These are phyloP conservation scores for Poliocrania exsul DNA, from an alignment of 2,797 vertebrate genomes.

Conservation along the genomic window DNA sequence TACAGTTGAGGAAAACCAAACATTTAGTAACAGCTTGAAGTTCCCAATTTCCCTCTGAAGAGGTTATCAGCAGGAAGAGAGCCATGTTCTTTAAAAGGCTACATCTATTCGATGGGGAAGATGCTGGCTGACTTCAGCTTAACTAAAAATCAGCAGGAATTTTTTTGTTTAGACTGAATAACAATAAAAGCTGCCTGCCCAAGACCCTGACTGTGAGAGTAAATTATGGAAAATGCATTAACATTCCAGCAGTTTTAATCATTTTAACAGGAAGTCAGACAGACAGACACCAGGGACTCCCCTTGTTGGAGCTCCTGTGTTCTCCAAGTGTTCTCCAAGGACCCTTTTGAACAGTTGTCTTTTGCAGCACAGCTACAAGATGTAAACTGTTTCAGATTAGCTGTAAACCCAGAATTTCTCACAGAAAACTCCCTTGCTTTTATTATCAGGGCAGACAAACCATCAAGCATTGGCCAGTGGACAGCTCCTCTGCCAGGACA, in stretches of 20 bases:
- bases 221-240: constrained; percentile 18
- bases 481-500: not conserved
- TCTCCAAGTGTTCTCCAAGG: not conserved
- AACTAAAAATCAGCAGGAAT: not conserved
- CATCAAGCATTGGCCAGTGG: rapidly evolving
- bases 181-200: constrained; percentile 38
- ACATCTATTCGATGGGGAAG: not conserved
- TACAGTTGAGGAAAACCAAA: not conserved
- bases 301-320: not conserved
- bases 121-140: not conserved
- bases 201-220: not conserved
- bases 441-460: not conserved
- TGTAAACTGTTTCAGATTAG: not conserved
- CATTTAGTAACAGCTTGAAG: constrained; percentile 38
- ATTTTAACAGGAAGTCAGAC: not conserved
- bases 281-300: not conserved
- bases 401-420: not conserved
- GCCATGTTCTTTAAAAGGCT: not conserved
- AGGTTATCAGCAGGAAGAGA: constrained; percentile 40
- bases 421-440: not conserved
- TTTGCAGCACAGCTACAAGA: not conserved
- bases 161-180: constrained; percentile 36
- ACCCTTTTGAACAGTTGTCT: not conserved
- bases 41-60: constrained; percentile 21
- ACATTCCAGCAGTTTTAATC: not conserved